Conservation (phyloP, 2,888 invertebrate genomes). For the Galerucella calmariensis region DNA sequence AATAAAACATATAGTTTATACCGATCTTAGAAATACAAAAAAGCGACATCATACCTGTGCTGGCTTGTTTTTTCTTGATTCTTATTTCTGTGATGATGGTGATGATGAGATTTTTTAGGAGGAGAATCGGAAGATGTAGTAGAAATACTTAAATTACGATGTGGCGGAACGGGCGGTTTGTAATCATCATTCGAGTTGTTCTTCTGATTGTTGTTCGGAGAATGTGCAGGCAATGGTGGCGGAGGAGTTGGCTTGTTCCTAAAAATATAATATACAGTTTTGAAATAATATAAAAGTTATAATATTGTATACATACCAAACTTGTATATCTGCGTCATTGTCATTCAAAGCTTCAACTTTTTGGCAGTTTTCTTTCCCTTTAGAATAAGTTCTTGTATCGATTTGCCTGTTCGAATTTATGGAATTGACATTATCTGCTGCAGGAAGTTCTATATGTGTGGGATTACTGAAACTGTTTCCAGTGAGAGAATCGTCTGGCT, state of each 20-base stretch:
- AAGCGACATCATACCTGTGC: slow-evolving; percentile 32
- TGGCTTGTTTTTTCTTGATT: slow-evolving; percentile 53
- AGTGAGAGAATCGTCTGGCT: slow-evolving; percentile 72
- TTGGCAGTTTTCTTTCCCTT: slow-evolving; percentile 63
- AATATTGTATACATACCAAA: slow-evolving; percentile 56
- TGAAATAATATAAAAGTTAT: background rate
- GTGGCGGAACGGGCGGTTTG: slow-evolving; percentile 89
- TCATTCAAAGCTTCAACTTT: slow-evolving; percentile 47
- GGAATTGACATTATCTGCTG: slow-evolving; percentile 54
- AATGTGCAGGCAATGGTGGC: slow-evolving; percentile 67
- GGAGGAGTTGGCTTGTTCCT: slow-evolving; percentile 62
- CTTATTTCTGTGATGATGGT: slow-evolving; percentile 64
- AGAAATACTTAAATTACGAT: slow-evolving; percentile 77
- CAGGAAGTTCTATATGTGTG: slow-evolving; percentile 76
- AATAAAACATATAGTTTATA: background rate
- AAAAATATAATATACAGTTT: slow-evolving; percentile 33
- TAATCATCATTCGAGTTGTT: slow-evolving; percentile 71
- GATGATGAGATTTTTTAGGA: slow-evolving; percentile 63
- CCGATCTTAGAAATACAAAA: too few species aligned
- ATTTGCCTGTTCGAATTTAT: slow-evolving; percentile 60
- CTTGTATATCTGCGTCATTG: slow-evolving; percentile 56
- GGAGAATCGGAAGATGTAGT: slow-evolving; percentile 59
- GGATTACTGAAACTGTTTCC: slow-evolving; percentile 81
- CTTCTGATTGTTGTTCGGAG: slow-evolving; percentile 15
- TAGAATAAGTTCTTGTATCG: slow-evolving; percentile 79